phyloP scores from a whole-genome alignment of 2,797 vertebrate species.

The Neomorphus geoffroyi region DNA sequence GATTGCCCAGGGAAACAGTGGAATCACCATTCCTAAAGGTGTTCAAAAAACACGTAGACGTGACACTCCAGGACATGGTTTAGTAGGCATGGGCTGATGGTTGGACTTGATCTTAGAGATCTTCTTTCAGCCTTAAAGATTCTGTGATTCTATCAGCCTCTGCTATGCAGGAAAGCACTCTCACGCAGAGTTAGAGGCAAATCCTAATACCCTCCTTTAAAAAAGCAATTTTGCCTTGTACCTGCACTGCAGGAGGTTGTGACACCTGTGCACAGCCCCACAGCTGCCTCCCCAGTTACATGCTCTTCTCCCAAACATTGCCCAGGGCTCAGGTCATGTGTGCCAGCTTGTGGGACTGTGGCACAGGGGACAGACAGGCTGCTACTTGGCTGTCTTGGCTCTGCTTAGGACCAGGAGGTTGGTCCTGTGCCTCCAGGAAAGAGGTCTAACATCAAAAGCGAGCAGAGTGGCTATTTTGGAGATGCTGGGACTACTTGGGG shows the following conservation, averaged over 20 bases:
- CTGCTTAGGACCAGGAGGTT: neutral
- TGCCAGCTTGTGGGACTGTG: neutral
- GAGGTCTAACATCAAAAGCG: neutral
- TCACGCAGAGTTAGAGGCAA: neutral
- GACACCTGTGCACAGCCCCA: neutral
- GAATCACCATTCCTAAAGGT: too few relatives aligned
- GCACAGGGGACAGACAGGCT: neutral
- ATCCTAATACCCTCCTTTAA: neutral
- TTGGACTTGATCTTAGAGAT: too few relatives aligned
- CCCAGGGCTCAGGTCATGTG: accelerated
- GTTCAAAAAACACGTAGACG: too few relatives aligned
- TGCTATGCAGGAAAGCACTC: neutral
- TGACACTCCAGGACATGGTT: too few relatives aligned
- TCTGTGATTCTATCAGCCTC: neutral
- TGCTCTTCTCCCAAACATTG: neutral
- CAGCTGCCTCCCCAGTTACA: neutral
- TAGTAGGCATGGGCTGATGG: too few relatives aligned
- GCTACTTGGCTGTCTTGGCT: neutral
- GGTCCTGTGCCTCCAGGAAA: neutral
- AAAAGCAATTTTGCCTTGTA: neutral
- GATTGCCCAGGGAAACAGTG: too few relatives aligned
- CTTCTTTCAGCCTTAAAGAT: too few relatives aligned
- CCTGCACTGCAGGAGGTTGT: neutral
- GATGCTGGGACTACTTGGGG: neutral
- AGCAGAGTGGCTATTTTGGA: neutral